Evolutionary conservation across 2,888 invertebrate genomes (phyloP).

Genomic region (Linnaemya vulpina): DNA sequence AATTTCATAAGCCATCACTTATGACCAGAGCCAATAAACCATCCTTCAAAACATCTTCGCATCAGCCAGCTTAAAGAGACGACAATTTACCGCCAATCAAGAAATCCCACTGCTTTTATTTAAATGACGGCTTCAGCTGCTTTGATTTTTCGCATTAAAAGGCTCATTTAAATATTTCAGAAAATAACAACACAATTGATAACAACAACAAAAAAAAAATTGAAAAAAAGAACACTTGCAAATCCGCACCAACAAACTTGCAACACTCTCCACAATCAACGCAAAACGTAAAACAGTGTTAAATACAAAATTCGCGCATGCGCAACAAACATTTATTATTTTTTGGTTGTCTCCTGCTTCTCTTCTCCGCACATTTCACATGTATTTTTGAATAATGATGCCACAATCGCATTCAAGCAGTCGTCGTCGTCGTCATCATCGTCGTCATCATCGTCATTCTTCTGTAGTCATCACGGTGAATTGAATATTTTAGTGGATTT

Average conservation of each 20-base stretch:
- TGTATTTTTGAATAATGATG: constrained; percentile 64
- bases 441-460: no score
- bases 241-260: constrained; percentile 44
- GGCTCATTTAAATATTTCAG: constrained; percentile 61
- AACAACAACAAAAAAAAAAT: constrained; percentile 21
- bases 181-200: constrained; percentile 57
- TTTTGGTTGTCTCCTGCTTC: neutral
- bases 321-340: constrained; percentile 52
- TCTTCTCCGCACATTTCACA: constrained; percentile 13
- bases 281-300: constrained; percentile 30
- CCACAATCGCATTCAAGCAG: constrained; percentile 57
- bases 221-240: neutral
- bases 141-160: constrained; percentile 61
- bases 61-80: constrained; percentile 21
- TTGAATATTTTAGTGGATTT: constrained; percentile 48
- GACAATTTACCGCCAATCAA: constrained; percentile 58
- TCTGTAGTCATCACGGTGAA: constrained; percentile 61
- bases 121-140: constrained; percentile 20
- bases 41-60: constrained; percentile 5
- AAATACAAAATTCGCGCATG: constrained; percentile 56
- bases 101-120: constrained; percentile 11
- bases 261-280: constrained; percentile 16
- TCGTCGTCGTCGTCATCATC: no score
- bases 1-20: constrained; percentile 32
- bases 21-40: neutral